Evolutionary conservation across 2,888 invertebrate species (phyloP).

Genomic region (Cephus runcator): DNA sequence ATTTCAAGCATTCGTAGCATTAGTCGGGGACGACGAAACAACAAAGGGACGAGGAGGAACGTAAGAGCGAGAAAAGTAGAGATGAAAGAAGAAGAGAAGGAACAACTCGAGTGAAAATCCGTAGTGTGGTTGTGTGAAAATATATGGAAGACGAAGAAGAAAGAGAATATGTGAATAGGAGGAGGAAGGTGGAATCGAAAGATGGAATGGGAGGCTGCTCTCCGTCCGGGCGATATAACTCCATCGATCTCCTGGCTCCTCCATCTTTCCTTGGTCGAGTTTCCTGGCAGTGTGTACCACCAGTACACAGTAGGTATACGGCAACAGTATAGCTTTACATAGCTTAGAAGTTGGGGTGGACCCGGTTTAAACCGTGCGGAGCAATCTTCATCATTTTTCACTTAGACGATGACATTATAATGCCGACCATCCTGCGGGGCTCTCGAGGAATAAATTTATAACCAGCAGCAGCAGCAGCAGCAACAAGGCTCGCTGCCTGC

Average conservation of each 20-base stretch:
- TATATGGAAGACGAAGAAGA: too few relatives aligned
- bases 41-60: background rate
- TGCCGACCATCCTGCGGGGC: background rate
- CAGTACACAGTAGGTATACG: too few relatives aligned
- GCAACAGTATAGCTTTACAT: background rate
- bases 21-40: background rate
- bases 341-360: background rate
- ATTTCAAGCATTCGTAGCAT: background rate
- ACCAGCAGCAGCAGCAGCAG: background rate
- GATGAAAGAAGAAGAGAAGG: too few relatives aligned
- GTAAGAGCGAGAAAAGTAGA: too few relatives aligned
- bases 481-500: background rate
- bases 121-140: background rate
- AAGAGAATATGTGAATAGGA: too few relatives aligned
- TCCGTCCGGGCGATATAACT: background rate
- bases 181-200: background rate
- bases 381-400: slow-evolving; percentile 4
- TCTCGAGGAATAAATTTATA: background rate
- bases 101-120: background rate
- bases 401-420: slow-evolving; percentile 3
- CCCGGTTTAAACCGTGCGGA: background rate
- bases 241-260: slow-evolving; percentile 5
- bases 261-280: slow-evolving; percentile 3
- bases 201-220: background rate
- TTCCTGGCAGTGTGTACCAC: background rate